These are phyloP conservation scores for Diploptera punctata DNA, from an alignment of 2,888 invertebrate genomes.

Conservation along the genomic window DNA sequence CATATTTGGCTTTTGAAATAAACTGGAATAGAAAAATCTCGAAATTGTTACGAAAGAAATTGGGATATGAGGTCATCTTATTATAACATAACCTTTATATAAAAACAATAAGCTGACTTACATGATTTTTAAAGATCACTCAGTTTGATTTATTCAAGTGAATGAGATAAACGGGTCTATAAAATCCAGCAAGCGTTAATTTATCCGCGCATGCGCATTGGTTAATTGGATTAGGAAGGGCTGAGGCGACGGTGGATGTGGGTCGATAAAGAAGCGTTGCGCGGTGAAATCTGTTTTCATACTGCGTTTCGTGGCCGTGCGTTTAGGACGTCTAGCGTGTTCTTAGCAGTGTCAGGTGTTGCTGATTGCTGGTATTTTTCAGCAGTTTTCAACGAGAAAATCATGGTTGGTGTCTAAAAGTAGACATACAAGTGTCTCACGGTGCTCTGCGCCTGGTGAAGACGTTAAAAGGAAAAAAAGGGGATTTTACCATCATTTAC, in stretches of 20 bases:
- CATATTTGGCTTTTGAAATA: too few relatives aligned
- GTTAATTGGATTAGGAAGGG: not conserved
- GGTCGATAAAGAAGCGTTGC: not conserved
- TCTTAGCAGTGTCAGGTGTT: not conserved
- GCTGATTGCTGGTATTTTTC: not conserved
- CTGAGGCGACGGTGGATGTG: not conserved
- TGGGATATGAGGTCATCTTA: too few relatives aligned
- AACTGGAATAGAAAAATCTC: too few relatives aligned
- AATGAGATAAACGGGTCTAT: not conserved
- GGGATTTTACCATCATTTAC: not conserved
- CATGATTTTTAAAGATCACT: too few relatives aligned
- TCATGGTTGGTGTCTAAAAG: slow-evolving; percentile 22
- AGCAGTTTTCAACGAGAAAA: not conserved
- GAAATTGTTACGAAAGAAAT: too few relatives aligned
- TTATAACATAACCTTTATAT: too few relatives aligned
- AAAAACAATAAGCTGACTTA: too few relatives aligned
- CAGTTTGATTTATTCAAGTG: slow-evolving; percentile 7
- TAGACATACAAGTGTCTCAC: slow-evolving; percentile 5
- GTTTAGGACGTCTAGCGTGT: not conserved
- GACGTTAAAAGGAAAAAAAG: not conserved
- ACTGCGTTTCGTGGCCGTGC: not conserved
- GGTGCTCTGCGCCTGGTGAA: slow-evolving; percentile 28
- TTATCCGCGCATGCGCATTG: not conserved
- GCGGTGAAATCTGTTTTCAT: not conserved
- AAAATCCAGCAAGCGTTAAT: not conserved